These are phyloP conservation scores for Actinostola sp. DNA, from an alignment of 92 coral and sea anemone genomes.

Conservation along the genomic window DNA sequence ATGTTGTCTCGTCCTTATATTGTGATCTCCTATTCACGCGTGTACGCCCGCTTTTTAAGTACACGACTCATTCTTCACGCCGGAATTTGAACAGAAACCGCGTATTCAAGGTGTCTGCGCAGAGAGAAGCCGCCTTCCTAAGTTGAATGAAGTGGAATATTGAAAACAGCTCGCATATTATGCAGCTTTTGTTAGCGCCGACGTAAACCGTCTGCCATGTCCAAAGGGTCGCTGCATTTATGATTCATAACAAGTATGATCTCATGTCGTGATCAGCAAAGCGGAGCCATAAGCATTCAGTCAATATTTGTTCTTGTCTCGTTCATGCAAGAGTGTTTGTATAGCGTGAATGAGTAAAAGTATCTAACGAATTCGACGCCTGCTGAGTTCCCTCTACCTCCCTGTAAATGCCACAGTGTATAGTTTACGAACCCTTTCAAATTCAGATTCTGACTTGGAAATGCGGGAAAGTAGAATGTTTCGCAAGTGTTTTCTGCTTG, in stretches of 20 bases:
- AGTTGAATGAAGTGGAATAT: slow-evolving; percentile 36
- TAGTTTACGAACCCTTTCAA: neutral
- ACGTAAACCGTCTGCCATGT: slow-evolving; percentile 31
- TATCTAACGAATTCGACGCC: slow-evolving; percentile 24
- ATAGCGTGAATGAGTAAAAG: slow-evolving; percentile 24
- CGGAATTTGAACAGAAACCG: slow-evolving; percentile 40
- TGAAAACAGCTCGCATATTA: slow-evolving; percentile 33
- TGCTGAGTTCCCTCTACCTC: slow-evolving; percentile 14
- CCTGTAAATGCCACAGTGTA: neutral
- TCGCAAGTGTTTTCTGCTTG: too few species aligned
- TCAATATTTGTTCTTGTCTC: slow-evolving; percentile 37
- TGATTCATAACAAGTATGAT: slow-evolving; percentile 35
- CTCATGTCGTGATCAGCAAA: slow-evolving; percentile 42
- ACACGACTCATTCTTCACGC: slow-evolving; percentile 33
- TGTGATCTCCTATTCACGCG: slow-evolving; percentile 41
- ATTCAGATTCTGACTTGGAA: too few species aligned
- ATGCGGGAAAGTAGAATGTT: neutral
- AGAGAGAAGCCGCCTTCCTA: slow-evolving; percentile 35
- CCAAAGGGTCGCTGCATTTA: slow-evolving; percentile 35
- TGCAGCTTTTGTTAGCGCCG: slow-evolving; percentile 44
- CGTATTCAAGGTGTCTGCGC: slow-evolving; percentile 31
- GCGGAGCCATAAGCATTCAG: slow-evolving; percentile 35
- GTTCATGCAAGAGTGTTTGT: slow-evolving; percentile 23
- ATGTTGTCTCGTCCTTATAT: slow-evolving; percentile 28
- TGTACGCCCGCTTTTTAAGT: slow-evolving; percentile 33